Evolutionary conservation across 1,140 invertebrate species (phyloP), one percentile per base, ranked within the genome.

Genomic region (Atta cephalotes): DNA sequence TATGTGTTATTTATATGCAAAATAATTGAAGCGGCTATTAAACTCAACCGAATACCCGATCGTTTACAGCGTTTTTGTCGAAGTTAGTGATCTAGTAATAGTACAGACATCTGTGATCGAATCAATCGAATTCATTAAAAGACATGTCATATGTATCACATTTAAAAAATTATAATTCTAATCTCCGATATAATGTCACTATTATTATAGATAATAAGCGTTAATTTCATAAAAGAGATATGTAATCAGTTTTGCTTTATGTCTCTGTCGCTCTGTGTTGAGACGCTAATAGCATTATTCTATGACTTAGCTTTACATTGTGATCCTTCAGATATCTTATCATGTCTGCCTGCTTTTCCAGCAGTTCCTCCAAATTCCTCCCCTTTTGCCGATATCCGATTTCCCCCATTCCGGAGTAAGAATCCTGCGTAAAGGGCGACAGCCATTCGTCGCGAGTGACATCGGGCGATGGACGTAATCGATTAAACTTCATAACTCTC

Each of bases 281-380:
- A 49, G 93, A 89, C 66, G 92, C 93, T 5, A 96, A 79, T 25
- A 94, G 72, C 93, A 95, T 94, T 90, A 96, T 94, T 85, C 93
- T 95, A 72, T 95, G 93, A 85, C 94, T 94, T 45, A 96, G 92
- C 88, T 95, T 94, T 16, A 93, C 90, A 87, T 96, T 96, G 76
- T 95, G 95, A 89, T 96, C 95, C 87, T 92, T 94, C 72, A 96
- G 93, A 89, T 96, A 96, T 92, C 95, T 93, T 77, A 96, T 96
- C 25, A 96, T 91, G 91, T 96, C 95, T 2, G 96, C 96, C 93
- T 97, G 97, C 90, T 97, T 96, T 92, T 97, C 96, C 58, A 97
- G 94, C 72, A 97, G 95, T 78, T 97, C 96, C 39, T 95, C 95
- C 4, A 96, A 92, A 91, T 96, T 96, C 31, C 95, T 95, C 70